These are phyloP conservation scores for Drosophila repletoides DNA, from an alignment of 1,140 invertebrate species.

Conservation along the genomic window DNA sequence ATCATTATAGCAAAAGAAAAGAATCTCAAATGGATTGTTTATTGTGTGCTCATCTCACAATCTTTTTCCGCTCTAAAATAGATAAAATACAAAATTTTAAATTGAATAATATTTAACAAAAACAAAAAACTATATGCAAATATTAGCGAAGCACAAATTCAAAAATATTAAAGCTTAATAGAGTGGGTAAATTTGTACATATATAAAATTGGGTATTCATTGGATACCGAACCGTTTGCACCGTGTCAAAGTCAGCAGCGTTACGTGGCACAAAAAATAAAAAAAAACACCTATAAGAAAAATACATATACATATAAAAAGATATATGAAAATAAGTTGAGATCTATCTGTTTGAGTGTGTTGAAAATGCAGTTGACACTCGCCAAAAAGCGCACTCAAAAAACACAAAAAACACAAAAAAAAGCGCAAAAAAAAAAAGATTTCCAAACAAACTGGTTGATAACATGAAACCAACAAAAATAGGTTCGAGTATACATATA, in stretches of 20 bases:
- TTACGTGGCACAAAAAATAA: conserved; percentile 19
- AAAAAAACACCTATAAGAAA: conserved; percentile 4
- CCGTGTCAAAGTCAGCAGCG: conserved; percentile 19
- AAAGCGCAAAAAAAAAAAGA: too few species aligned
- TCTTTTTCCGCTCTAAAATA: conserved; percentile 9
- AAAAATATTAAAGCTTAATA: too few species aligned
- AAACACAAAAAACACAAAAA: too few species aligned
- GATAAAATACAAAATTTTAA: conserved; percentile 4
- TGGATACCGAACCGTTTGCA: neutral
- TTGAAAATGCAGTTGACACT: conserved; percentile 65
- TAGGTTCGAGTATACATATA: neutral
- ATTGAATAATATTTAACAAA: neutral
- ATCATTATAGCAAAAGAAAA: neutral
- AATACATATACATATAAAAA: neutral
- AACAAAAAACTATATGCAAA: conserved; percentile 7
- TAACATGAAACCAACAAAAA: conserved; percentile 10
- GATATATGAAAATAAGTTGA: neutral
- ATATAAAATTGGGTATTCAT: neutral
- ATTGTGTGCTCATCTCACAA: neutral
- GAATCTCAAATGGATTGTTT: neutral
- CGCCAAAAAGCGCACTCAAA: conserved; percentile 45
- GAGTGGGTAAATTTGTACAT: neutral
- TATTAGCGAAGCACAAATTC: conserved; percentile 18
- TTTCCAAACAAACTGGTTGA: conserved; percentile 48
- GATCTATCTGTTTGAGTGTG: neutral